phyloP scores from a whole-genome alignment of 2,113 vertebrate genomes.

The Myotis lucifugus region DNA sequence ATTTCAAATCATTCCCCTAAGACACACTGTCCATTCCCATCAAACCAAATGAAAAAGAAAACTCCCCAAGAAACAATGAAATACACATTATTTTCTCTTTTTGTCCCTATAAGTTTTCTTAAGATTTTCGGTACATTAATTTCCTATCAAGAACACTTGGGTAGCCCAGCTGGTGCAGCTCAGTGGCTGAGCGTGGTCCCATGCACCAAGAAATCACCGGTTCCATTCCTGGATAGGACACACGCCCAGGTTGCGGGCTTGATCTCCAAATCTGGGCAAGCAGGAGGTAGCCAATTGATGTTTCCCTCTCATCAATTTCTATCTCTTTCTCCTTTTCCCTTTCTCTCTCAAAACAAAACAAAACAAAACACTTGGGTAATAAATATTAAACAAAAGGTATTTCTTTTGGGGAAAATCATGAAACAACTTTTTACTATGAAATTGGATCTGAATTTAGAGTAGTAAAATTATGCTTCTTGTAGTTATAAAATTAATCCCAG shows the following conservation, averaged over 20 bases:
- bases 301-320: too few species aligned
- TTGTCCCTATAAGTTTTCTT: constrained; percentile 31
- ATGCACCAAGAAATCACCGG: too few species aligned
- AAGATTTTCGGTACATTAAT: constrained; percentile 21
- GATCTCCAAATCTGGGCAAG: too few species aligned
- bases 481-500: constrained; percentile 34
- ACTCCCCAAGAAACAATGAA: not conserved
- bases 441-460: constrained; percentile 30
- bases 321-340: too few species aligned
- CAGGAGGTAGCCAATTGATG: too few species aligned
- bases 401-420: not conserved
- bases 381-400: constrained; percentile 45
- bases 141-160: constrained; percentile 26
- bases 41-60: constrained; percentile 55
- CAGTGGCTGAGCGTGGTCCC: too few species aligned
- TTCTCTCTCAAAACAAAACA: too few species aligned
- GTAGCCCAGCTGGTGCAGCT: not conserved
- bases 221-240: too few species aligned
- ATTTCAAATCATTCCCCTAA: constrained; percentile 33
- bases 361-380: not conserved
- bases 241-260: too few species aligned
- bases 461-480: constrained; percentile 36
- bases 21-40: constrained; percentile 46
- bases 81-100: constrained; percentile 29
- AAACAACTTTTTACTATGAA: constrained; percentile 48